Evolutionary conservation across 1,140 invertebrate genomes (phyloP), one percentile per base, ranked within the genome.

Genomic region (Heterodera schachtii): DNA sequence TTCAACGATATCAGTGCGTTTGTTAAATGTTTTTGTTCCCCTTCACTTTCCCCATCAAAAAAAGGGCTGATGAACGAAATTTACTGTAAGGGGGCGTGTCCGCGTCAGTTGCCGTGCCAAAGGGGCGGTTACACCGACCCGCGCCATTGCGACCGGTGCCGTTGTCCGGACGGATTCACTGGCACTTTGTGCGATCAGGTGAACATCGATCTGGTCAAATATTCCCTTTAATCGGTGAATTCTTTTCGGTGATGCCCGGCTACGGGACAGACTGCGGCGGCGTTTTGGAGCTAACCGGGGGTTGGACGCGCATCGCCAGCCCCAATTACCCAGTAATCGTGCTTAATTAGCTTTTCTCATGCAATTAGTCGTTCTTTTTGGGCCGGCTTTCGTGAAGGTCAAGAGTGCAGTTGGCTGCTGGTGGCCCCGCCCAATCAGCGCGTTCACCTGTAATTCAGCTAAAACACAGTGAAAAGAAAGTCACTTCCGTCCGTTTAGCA

Each of bases 151-250:
- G 89, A 90, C 79, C 82, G 89, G 60, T 89, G 88, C 77, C 80
- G 88, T 57, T 89, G 88, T 83, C 88, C 88, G 19, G 88, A 89
- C 79, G 88, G 88, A 41, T 89, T 89, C 78, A 89, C 88, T 75
- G 89, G 89, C 9, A 78, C 73, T 41, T 47, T 87, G n/a, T 67
- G 79, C n/a, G 69, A 64, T 16, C 31, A 81, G 21, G 49, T 81
- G 57, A 60, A 2, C 19, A n/a, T 43, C 3, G 6, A 69, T 7
- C 5, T 16, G 16, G 3, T 6, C 8, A 31, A 69, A 52, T 64
- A 9, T 77, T 43, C 16, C 31, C 11, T 81, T n/a, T 41, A 66
- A 81, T 81, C 31, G 21, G 9, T 83, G 43, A 74, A 49, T 69
- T 69, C 19, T 87, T 85, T 47, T 82, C 86, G 84, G 89, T 89